Evolutionary conservation across 2,888 invertebrate genomes (phyloP).

Genomic region (Octodonta nipae): DNA sequence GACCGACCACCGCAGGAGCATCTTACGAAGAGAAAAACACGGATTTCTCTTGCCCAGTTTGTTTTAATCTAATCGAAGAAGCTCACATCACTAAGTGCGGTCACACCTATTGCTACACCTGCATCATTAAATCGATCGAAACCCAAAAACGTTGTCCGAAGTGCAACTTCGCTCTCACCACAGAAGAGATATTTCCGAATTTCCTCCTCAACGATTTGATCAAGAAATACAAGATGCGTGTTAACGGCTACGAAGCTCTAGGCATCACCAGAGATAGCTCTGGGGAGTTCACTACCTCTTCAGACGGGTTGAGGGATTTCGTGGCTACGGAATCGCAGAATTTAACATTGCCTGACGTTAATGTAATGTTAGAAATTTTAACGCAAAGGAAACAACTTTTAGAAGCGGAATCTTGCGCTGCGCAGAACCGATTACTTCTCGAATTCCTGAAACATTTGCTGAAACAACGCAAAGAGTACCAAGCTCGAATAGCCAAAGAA

Average conservation of each 20-base stretch:
- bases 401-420: constrained; percentile 66
- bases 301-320: constrained; percentile 46
- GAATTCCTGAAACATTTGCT: constrained; percentile 71
- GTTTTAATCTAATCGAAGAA: constrained; percentile 78
- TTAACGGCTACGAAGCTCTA: constrained; percentile 36
- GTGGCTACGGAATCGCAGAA: constrained; percentile 56
- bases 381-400: constrained; percentile 65
- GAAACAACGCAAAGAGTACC: constrained; percentile 55
- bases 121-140: constrained; percentile 58
- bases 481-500: constrained; percentile 54
- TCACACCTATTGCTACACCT: constrained; percentile 79
- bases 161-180: constrained; percentile 59
- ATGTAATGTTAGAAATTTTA: constrained; percentile 66
- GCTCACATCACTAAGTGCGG: constrained; percentile 86
- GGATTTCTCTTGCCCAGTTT: constrained; percentile 64
- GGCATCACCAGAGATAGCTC: constrained; percentile 33
- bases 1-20: constrained; percentile 41
- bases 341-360: constrained; percentile 65
- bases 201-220: constrained; percentile 72
- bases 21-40: constrained; percentile 51
- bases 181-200: constrained; percentile 71
- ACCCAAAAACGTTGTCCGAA: constrained; percentile 64
- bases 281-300: constrained; percentile 33
- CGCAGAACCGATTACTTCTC: constrained; percentile 67
- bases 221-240: constrained; percentile 50